phyloP scores from a whole-genome alignment of 2,113 vertebrate species.

The Pelusios castaneus region DNA sequence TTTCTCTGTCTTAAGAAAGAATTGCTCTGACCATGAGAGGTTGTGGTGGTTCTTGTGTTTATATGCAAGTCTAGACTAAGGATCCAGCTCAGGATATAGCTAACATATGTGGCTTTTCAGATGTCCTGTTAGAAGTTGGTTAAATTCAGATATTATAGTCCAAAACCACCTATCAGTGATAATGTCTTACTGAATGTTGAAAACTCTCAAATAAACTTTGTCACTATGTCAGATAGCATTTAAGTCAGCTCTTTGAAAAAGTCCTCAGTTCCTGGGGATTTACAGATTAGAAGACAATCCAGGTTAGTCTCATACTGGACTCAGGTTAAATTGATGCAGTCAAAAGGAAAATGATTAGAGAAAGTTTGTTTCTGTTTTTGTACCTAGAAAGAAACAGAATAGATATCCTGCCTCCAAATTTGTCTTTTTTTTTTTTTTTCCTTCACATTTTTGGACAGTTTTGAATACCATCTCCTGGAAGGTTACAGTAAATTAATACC shows the following conservation, averaged over 20 bases:
- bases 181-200: conserved; percentile 53
- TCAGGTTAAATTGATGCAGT: conserved; percentile 26
- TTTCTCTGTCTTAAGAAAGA: not conserved
- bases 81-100: not conserved
- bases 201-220: conserved; percentile 41
- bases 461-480: too few species aligned
- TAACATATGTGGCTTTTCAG: not conserved
- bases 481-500: too few species aligned
- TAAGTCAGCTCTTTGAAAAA: conserved; percentile 24
- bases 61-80: not conserved
- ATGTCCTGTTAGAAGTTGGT: not conserved
- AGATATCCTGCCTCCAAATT: too few species aligned
- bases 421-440: too few species aligned
- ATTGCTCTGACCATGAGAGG: not conserved
- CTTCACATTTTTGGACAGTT: too few species aligned
- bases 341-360: conserved; percentile 5
- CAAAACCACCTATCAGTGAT: not conserved
- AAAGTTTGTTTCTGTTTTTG: not conserved
- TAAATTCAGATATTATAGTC: not conserved
- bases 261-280: not conserved
- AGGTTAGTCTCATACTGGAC: conserved; percentile 40
- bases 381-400: not conserved
- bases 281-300: conserved; percentile 10
- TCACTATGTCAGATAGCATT: conserved; percentile 1
- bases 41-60: not conserved